Conservation (phyloP, 2,113 vertebrate species). For the Protobothrops mucrosquamatus region DNA sequence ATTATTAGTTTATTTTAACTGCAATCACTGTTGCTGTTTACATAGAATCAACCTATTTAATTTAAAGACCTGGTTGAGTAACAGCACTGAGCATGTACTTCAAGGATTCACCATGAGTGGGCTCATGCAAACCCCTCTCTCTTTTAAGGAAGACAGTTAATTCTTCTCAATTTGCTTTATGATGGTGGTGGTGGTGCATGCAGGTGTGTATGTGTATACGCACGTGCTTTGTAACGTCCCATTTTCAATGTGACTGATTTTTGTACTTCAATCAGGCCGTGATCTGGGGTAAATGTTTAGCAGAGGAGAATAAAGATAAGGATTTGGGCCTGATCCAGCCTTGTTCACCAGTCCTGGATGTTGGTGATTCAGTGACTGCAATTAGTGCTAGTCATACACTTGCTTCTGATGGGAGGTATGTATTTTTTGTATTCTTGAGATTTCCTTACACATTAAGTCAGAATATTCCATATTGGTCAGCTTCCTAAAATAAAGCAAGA, state of each 20-base stretch:
- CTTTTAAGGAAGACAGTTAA: background rate
- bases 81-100: background rate
- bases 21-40: background rate
- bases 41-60: background rate
- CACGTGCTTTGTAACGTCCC: background rate
- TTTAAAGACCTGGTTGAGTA: no score
- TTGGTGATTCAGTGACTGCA: conserved; percentile 87
- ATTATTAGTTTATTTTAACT: background rate
- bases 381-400: conserved; percentile 77
- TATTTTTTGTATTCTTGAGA: background rate
- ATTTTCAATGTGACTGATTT: background rate
- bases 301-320: conserved; percentile 45
- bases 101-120: background rate
- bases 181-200: no score
- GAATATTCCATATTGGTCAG: background rate
- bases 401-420: conserved; percentile 76
- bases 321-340: conserved; percentile 65
- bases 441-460: background rate
- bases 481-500: no score
- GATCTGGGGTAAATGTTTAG: conserved; percentile 81
- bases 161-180: background rate
- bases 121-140: background rate
- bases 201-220: background rate
- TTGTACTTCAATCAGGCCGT: conserved; percentile 76
- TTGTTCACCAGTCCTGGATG: conserved; percentile 84